Evolutionary conservation across 2,888 invertebrate genomes (phyloP).

Genomic region (Hypomecis punctinalis): DNA sequence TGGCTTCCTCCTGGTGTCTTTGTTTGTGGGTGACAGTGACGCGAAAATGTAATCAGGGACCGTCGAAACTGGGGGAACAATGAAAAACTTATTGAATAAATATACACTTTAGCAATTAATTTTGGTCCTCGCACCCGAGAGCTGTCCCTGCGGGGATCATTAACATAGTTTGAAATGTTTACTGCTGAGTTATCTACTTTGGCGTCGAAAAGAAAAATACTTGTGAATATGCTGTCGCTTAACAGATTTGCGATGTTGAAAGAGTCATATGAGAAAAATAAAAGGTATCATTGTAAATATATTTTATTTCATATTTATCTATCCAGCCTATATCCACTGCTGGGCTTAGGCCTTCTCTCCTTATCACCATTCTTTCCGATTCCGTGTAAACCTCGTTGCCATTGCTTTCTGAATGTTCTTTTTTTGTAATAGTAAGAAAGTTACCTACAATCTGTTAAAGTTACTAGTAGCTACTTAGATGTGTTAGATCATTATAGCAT

Average conservation of each 20-base stretch:
- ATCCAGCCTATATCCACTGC: too few relatives aligned
- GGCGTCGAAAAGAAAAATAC: conserved; percentile 8
- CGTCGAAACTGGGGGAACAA: conserved; percentile 60
- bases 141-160: conserved; percentile 33
- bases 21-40: conserved; percentile 77
- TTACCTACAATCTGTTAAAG: neutral
- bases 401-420: neutral
- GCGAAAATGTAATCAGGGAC: conserved; percentile 79
- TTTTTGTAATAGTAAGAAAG: conserved; percentile 18
- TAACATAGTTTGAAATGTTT: conserved; percentile 36
- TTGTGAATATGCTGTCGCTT: conserved; percentile 11
- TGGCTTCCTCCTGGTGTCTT: conserved; percentile 78
- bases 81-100: conserved; percentile 64
- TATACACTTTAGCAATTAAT: conserved; percentile 57
- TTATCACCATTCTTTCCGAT: too few relatives aligned
- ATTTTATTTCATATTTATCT: too few relatives aligned
- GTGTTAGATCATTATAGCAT: conserved; percentile 25
- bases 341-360: too few relatives aligned
- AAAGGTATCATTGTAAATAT: too few relatives aligned
- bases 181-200: neutral
- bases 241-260: conserved; percentile 4
- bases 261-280: conserved; percentile 6
- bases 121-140: conserved; percentile 34
- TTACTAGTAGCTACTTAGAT: conserved; percentile 18
- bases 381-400: too few relatives aligned